Evolutionary conservation across 2,888 invertebrate species (phyloP).

Genomic region (Sesia apiformis): DNA sequence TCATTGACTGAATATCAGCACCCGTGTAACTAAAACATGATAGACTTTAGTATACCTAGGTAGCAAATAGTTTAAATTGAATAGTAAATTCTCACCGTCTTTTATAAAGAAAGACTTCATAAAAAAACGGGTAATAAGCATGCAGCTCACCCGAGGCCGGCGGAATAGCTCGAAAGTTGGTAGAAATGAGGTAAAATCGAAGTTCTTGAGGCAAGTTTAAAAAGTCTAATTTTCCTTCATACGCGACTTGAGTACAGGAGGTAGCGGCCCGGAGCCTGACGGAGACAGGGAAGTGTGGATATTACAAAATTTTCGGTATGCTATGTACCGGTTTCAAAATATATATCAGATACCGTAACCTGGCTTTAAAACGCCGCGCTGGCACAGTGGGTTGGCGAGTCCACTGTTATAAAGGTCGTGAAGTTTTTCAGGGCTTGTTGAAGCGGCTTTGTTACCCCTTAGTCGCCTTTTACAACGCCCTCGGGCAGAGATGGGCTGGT

Average conservation of each 20-base stretch:
- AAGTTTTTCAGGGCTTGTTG: too few species aligned
- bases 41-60: slow-evolving; percentile 7
- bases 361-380: too few species aligned
- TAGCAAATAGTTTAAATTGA: slow-evolving; percentile 9
- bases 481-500: too few species aligned
- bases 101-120: neutral
- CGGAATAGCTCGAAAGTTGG: slow-evolving; percentile 34
- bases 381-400: too few species aligned
- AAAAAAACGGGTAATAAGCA: slow-evolving; percentile 39
- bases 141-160: slow-evolving; percentile 42
- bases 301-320: slow-evolving; percentile 1
- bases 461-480: too few species aligned
- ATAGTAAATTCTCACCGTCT: slow-evolving; percentile 6
- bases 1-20: too few species aligned
- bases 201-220: slow-evolving; percentile 58
- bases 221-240: slow-evolving; percentile 70
- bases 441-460: too few species aligned
- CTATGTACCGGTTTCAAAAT: too few species aligned
- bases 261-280: slow-evolving; percentile 15
- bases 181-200: slow-evolving; percentile 63
- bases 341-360: too few species aligned
- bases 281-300: slow-evolving; percentile 18
- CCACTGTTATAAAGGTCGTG: too few species aligned
- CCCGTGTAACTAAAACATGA: too few species aligned
- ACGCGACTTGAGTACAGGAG: slow-evolving; percentile 60